These are phyloP conservation scores for Caenorhabditis inopinata DNA, from an alignment of 1,140 invertebrate species.

Conservation along the genomic window DNA sequence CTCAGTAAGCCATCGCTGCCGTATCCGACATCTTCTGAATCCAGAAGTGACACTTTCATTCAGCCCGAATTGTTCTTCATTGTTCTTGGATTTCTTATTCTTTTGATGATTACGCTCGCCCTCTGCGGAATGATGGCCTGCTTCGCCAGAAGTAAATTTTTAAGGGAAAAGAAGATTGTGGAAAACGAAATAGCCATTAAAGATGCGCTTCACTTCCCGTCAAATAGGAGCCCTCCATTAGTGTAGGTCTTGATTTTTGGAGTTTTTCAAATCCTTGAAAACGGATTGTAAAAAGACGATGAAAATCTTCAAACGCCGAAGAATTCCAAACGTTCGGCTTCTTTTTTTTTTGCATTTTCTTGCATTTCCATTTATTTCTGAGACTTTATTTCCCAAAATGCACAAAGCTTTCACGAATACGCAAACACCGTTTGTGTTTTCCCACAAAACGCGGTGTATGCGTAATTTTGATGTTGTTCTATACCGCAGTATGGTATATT, in stretches of 20 bases:
- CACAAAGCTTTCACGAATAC: too few relatives aligned
- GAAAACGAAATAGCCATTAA: slow-evolving; percentile 3
- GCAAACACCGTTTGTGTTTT: too few relatives aligned
- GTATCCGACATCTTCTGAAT: not conserved
- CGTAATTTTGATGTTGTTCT: too few relatives aligned
- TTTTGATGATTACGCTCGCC: not conserved
- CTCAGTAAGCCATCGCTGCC: not conserved
- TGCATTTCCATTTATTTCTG: too few relatives aligned
- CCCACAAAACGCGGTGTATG: too few relatives aligned
- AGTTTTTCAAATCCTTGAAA: too few relatives aligned
- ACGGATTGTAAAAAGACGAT: too few relatives aligned
- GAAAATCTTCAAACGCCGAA: too few relatives aligned
- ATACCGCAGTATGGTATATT: too few relatives aligned
- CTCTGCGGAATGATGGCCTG: slow-evolving; percentile 9
- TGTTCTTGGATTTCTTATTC: not conserved
- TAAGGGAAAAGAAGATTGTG: not conserved
- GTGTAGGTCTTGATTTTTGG: not conserved
- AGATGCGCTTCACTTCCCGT: not conserved
- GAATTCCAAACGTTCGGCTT: too few relatives aligned
- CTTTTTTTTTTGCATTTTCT: too few relatives aligned
- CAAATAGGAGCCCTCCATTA: not conserved
- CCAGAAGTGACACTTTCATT: not conserved
- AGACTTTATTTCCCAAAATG: too few relatives aligned
- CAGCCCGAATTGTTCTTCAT: slow-evolving; percentile 18
- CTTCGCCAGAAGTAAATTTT: not conserved